phyloP scores from a whole-genome alignment of 2,113 vertebrate species.

The Neotoma lepida region DNA sequence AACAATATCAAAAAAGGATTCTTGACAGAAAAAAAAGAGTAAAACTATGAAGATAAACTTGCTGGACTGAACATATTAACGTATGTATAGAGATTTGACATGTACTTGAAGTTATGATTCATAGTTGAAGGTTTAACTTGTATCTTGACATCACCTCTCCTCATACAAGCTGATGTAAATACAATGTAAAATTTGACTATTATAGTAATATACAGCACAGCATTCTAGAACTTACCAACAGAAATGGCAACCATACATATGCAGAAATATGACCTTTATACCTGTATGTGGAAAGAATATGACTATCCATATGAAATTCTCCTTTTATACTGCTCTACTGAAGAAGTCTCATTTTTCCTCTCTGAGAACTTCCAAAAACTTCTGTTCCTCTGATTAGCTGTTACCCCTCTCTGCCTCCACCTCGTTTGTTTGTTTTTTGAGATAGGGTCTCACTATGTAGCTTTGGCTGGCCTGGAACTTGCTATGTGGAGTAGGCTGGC shows the following conservation, averaged over 20 bases:
- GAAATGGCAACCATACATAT: background rate
- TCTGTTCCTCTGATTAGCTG: background rate
- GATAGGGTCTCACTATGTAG: background rate
- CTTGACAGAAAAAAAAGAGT: background rate
- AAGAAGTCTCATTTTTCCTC: conserved; percentile 8
- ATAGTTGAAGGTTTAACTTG: background rate
- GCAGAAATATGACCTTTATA: background rate
- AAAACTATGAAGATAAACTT: background rate
- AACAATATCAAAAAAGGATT: background rate
- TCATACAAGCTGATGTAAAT: background rate
- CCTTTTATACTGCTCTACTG: background rate
- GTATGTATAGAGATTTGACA: background rate
- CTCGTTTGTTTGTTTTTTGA: background rate
- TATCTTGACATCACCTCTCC: background rate
- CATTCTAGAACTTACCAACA: background rate
- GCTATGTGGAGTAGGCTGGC: background rate
- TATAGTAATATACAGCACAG: background rate
- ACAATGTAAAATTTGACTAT: background rate
- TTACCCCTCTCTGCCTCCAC: background rate
- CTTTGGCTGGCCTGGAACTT: background rate
- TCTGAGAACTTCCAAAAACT: background rate
- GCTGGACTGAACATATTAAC: background rate
- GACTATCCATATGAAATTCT: background rate
- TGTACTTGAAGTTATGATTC: background rate
- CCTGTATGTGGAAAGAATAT: conserved; percentile 8